Percentiles rank a stretch among this genome's conserved stretches.
These are phyloP conservation scores for Euura lappo DNA, from an alignment of 1,140 invertebrate species.

Conservation along the genomic window DNA sequence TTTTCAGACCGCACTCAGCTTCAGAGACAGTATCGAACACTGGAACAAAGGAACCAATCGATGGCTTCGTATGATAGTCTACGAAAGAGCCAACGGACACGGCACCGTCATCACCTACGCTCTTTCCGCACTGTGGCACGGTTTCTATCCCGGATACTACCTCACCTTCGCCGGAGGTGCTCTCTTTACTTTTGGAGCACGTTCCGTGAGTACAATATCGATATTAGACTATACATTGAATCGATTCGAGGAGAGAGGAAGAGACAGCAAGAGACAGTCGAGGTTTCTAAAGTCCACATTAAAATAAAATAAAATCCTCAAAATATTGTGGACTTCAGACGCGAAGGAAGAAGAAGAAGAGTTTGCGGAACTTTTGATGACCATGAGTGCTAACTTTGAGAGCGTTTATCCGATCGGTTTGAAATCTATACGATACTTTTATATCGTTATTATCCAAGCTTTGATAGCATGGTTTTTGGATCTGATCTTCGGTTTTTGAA, in stretches of 20 bases:
- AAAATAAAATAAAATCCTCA: too few relatives aligned
- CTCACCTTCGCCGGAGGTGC: slow-evolving; percentile 90
- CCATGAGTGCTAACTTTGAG: too few relatives aligned
- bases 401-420: too few relatives aligned
- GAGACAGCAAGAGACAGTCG: too few relatives aligned
- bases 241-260: neutral
- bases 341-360: too few relatives aligned
- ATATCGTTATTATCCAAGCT: too few relatives aligned
- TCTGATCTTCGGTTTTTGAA: too few relatives aligned
- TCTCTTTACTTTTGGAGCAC: slow-evolving; percentile 83
- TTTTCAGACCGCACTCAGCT: slow-evolving; percentile 75
- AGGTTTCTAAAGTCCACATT: neutral
- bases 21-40: slow-evolving; percentile 80
- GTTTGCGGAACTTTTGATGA: too few relatives aligned
- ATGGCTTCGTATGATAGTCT: slow-evolving; percentile 88
- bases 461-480: too few relatives aligned
- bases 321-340: too few relatives aligned
- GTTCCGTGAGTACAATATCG: slow-evolving; percentile 67
- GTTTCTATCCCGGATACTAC: slow-evolving; percentile 97
- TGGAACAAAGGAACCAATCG: slow-evolving; percentile 94
- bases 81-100: slow-evolving; percentile 74
- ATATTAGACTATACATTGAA: neutral
- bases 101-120: slow-evolving; percentile 80
- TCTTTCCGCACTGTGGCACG: slow-evolving; percentile 95
- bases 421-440: too few relatives aligned